Evolutionary conservation across 2,797 vertebrate genomes (phyloP).

Genomic region (Pseudotriccus pelzelni): DNA sequence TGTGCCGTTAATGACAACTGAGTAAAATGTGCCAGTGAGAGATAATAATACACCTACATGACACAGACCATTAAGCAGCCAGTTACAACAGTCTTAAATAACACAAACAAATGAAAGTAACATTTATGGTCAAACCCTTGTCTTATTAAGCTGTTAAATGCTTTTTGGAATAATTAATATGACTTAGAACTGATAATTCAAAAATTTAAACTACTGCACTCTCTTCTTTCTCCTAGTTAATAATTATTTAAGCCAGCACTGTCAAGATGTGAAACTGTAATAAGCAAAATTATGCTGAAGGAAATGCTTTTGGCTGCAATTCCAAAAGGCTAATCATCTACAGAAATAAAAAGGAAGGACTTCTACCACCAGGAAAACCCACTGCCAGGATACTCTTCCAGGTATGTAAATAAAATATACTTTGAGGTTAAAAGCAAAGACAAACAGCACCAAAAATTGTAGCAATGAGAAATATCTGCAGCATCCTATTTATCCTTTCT

Average conservation of each 20-base stretch:
- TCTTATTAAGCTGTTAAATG: constrained; percentile 54
- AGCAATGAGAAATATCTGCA: neutral
- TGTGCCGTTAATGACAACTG: constrained; percentile 45
- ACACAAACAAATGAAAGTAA: constrained; percentile 51
- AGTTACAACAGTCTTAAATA: constrained; percentile 3
- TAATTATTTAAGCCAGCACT: neutral
- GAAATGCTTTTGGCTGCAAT: neutral
- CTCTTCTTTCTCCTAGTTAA: neutral
- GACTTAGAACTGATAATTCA: constrained; percentile 27
- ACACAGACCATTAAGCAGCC: constrained; percentile 68
- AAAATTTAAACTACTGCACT: constrained; percentile 7
- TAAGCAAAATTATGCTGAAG: neutral
- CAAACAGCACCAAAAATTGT: neutral
- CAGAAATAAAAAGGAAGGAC: neutral
- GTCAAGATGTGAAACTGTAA: neutral
- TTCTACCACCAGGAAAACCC: neutral
- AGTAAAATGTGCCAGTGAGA: constrained; percentile 50
- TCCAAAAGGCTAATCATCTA: neutral
- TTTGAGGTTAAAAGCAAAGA: neutral
- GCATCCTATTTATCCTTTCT: neutral
- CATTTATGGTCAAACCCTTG: constrained; percentile 40
- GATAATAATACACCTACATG: constrained; percentile 66
- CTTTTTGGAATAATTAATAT: constrained; percentile 55
- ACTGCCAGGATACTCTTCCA: neutral
- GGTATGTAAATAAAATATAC: neutral